Base-by-base conservation (phyloP, 1,140 invertebrate species). In the Coboldia fuscipes region DNA sequence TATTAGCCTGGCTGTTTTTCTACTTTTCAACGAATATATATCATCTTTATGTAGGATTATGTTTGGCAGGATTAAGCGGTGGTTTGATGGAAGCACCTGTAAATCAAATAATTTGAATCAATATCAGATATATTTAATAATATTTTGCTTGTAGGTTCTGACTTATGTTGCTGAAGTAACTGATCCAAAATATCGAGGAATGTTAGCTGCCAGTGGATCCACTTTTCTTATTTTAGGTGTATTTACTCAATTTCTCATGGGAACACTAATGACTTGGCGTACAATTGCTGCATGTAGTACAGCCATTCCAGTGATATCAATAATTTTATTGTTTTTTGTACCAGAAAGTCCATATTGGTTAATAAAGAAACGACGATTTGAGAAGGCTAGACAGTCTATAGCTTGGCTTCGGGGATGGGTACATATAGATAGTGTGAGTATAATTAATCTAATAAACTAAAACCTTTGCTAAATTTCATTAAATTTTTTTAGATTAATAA, bases 151-250 rank as follows among this genome's bases (percentile, higher is more conserved):
- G 15, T 45, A 75, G 71, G 70, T 74, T 32, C 53, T 82, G 41
- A 81, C 77, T 0, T 82, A 81, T 47, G 75, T 81, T 8, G 75
- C 77, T 2, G 79, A 82, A 54, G 68, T 82, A 7, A 77, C 76
- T 2, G 70, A 79, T 42, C 78, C 79, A 0, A 68, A 76, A 44
- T 54, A 80, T 10, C 62, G 78, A 20, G 79, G 79, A 4, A 66
- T 75, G 38, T 50, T 83, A 13, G 65, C 75, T 1, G 74, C 77
- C 1, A 71, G 75, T 10, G 71, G 75, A 13, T 68, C 72, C 2
- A 69, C 75, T 52, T 63, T 70, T 37, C 68, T 79, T 31, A 78
- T 81, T 23, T 47, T 72, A 0, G 79, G 79, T 2, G 62, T 77
- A 1, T 72, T 81, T 41, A 60, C 66, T 0, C 66, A 70, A 45